Base-by-base conservation (phyloP, 2,888 invertebrate genomes). In the Nephrocerus scutellatus region DNA sequence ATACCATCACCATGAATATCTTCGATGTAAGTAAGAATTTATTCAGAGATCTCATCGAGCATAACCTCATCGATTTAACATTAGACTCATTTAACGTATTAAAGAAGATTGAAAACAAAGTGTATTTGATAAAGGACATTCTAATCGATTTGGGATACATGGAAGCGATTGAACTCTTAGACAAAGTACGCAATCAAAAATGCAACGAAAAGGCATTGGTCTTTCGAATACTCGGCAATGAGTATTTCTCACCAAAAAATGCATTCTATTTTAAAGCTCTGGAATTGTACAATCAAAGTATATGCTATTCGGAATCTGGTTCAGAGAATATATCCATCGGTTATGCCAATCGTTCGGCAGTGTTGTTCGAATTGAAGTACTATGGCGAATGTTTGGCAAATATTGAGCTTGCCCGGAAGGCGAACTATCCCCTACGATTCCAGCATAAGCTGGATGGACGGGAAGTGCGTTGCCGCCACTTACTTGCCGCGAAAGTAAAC, bases 341-440 rank as follows among this genome's bases (percentile, higher is more conserved):
- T 3, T 72, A 78, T 52, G 77, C 79, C 1, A 85, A 85, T 55
- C 73, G 85, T 55, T 82, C 85, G 28, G 83, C 82, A 21, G 74
- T 79, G 15, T 72, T 82, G 42, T 74, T 72, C 46, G 71, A 74
- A 41, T 62, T 79, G 41, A 64, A 72, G 39, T 71, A 76, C 38
- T 79, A 75, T 55, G 55, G 69, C 25, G 76, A 79, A 56, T 78
- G 80, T 54, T 50, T 82, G n/a, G 55, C 64, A 52, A 84, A 85
- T 60, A 77, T 84, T 30, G 60, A 76, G 6, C 62, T 67, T 48
- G 76, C 82, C 1, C 63, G 80, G n/a, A n/a, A n/a, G n/a, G n/a
- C n/a, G n/a, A n/a, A n/a, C n/a, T n/a, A n/a, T n/a, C n/a, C n/a
- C n/a, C 6, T 50, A 59, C 65, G 72, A 43, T 57, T 80, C 22